Evolutionary conservation across 2,113 vertebrate genomes (phyloP), one percentile per base, ranked within the genome.

Genomic region (Microtus montanus): DNA sequence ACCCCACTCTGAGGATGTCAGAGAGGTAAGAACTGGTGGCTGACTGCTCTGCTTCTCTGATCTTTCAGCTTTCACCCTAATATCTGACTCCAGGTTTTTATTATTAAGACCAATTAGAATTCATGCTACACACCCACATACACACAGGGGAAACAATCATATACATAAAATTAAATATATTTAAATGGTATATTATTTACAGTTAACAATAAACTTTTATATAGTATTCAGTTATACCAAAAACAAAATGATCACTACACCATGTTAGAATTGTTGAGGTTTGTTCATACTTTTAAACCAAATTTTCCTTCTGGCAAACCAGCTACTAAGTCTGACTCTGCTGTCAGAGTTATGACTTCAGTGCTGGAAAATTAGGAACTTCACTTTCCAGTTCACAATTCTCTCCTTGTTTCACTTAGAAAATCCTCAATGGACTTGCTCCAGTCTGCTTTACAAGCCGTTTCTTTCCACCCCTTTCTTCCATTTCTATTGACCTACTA

Each of bases 401-500:
- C 35, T 66, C 80, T 92, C 94, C 74, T 95, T 94, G 96, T 96
- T 92, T 96, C 74, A 74, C 90, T 91, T 93, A 71, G 44, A 75
- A 77, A 90, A 61, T 1, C 84, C 97, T 97, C 95, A 70, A 63
- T 86, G 97, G 97, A 94, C 95, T 80, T 94, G 94, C 58, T 96
- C 96, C 94, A 95, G 73, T 90, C 93, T 95, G 84, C 89, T 96
- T 93, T 64, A 87, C 83, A 85, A 87, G 87, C 83, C 89, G 47
- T 90, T 92, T 93, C 93, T 97, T 91, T 87, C 90, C 49, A 63
- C 26, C 44, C 77, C 78, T 93, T 97, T 93, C 90, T 92, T 91
- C 92, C 38, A 78, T 95, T 92, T 93, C 92, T 89, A 90, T 58
- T 97, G 96, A 96, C 95, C 96, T 94, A 96, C 83, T 95, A 96